Percentiles rank a stretch among this genome's conserved stretches.
These are phyloP conservation scores for Pogonocichla stellata DNA, from an alignment of 2,113 vertebrate genomes.

Conservation along the genomic window DNA sequence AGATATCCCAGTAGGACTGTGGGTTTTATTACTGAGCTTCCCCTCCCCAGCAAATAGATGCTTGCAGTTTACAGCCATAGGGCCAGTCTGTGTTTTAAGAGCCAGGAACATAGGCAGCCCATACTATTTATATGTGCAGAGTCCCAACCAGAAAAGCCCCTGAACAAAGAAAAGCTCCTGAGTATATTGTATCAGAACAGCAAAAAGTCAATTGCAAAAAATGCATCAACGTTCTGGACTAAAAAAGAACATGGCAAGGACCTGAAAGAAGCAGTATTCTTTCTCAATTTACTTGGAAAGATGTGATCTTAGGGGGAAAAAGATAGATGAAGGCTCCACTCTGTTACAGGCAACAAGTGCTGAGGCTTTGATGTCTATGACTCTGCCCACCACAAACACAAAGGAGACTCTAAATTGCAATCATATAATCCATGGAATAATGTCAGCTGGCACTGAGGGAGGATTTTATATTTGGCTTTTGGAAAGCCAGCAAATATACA, in stretches of 20 bases:
- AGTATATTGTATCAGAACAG: background rate
- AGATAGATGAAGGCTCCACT: background rate
- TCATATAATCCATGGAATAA: background rate
- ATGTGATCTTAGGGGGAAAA: background rate
- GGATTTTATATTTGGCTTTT: background rate
- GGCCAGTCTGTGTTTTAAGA: background rate
- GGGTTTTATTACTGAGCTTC: background rate
- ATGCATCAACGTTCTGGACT: background rate
- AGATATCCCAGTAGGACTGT: background rate
- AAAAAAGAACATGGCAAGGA: background rate
- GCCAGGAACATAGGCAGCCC: background rate
- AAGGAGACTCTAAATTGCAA: background rate
- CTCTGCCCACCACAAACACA: background rate
- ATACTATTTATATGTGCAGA: background rate
- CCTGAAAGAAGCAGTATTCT: background rate
- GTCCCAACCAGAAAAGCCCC: background rate
- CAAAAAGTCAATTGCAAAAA: background rate
- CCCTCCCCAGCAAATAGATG: background rate
- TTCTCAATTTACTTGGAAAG: background rate
- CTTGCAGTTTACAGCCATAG: background rate
- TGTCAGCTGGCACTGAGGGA: background rate
- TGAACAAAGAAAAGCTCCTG: background rate
- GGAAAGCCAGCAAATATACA: background rate
- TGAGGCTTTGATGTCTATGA: rapidly evolving
- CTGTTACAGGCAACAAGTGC: background rate